Evolutionary conservation across 2,113 vertebrate genomes (phyloP).

Genomic region (Galbula dea): DNA sequence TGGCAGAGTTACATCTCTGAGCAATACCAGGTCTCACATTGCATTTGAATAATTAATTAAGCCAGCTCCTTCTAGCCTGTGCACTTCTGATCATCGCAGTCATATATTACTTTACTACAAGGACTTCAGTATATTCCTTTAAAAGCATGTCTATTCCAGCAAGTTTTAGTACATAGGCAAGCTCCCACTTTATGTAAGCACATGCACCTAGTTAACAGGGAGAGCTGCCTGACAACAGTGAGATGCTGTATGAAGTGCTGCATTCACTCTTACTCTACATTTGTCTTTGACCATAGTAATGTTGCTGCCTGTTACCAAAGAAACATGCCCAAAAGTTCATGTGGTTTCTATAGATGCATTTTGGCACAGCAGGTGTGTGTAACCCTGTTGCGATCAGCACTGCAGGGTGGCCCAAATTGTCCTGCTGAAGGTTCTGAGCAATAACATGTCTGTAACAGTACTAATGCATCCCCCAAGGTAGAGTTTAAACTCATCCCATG

Average conservation of each 20-base stretch:
- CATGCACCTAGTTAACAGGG: not conserved
- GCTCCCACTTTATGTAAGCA: not conserved
- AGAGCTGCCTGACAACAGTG: not conserved
- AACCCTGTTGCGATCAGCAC: not conserved
- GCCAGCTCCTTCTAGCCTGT: not conserved
- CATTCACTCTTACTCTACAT: not conserved
- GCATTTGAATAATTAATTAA: not conserved
- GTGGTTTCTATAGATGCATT: not conserved
- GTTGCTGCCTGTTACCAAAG: not conserved
- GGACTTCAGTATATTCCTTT: not conserved
- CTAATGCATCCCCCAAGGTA: not conserved
- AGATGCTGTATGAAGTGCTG: not conserved
- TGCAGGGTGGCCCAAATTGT: not conserved
- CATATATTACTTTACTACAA: not conserved
- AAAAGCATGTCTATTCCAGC: not conserved
- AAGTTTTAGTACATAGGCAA: not conserved
- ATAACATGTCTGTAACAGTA: not conserved
- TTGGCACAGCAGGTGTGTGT: not conserved
- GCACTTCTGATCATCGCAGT: not conserved
- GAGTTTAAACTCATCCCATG: not conserved
- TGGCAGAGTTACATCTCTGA: not conserved
- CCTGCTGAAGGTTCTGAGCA: not conserved
- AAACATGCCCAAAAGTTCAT: not conserved
- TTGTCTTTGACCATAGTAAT: not conserved
- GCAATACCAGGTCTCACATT: not conserved